Conservation (phyloP, 1,140 invertebrate genomes). For the Heliconius eleuchia region DNA sequence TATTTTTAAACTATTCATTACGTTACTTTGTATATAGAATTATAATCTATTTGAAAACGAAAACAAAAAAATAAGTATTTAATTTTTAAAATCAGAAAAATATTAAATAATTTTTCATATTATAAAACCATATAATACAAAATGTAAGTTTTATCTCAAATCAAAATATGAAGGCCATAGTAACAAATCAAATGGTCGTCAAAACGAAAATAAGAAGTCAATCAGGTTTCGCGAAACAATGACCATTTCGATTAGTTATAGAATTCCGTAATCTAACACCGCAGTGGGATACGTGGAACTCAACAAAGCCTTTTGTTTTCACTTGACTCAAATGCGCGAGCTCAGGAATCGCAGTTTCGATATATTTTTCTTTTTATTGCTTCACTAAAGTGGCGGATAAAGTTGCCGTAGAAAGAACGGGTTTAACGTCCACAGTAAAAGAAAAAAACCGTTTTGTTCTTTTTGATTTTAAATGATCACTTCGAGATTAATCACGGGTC, state of each 20-base stretch:
- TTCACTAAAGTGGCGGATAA: conserved; percentile 63
- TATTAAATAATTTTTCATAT: no score
- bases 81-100: no score
- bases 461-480: conserved; percentile 14
- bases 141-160: background rate
- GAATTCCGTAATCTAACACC: conserved; percentile 69
- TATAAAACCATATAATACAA: background rate
- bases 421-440: conserved; percentile 44
- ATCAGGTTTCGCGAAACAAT: conserved; percentile 72
- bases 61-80: no score
- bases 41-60: no score
- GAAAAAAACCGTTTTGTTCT: conserved; percentile 15
- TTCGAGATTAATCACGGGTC: background rate
- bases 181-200: conserved; percentile 43
- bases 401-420: conserved; percentile 54
- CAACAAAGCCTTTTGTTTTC: conserved; percentile 77
- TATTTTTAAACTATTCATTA: background rate
- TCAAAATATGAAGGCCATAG: background rate
- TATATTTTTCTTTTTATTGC: conserved; percentile 61
- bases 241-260: conserved; percentile 68
- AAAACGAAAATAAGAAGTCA: conserved; percentile 51
- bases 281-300: conserved; percentile 66
- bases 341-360: conserved; percentile 52
- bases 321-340: conserved; percentile 34
- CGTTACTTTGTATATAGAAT: no score